Percentiles rank a stretch among this genome's conserved stretches.
Conservation (phyloP, 2,888 invertebrate genomes). For the Rutpela maculata region DNA sequence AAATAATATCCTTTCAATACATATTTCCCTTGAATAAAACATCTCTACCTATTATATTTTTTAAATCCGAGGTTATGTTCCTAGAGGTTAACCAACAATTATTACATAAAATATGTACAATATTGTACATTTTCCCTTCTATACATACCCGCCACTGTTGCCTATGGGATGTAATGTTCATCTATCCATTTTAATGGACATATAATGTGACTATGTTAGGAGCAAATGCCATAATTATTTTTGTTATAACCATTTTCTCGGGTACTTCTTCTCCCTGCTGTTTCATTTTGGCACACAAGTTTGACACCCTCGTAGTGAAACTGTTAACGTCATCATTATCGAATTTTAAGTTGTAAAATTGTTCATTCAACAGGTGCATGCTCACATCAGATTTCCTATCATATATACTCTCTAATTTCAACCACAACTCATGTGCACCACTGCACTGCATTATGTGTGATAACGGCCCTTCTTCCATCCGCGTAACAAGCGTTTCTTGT, state of each 20-base stretch:
- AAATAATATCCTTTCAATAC: no score
- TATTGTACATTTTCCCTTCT: no score
- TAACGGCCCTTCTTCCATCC: conserved; percentile 16
- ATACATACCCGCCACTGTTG: no score
- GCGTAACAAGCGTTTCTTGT: conserved; percentile 8
- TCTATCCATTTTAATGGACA: no score
- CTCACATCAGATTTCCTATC: conserved; percentile 37
- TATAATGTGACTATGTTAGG: conserved; percentile 41
- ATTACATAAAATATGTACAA: no score
- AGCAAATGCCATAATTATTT: conserved; percentile 49
- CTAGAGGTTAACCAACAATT: conserved; percentile 22
- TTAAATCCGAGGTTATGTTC: no score
- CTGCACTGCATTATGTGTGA: background rate
- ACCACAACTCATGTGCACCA: no score
- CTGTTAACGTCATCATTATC: background rate
- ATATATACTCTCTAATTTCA: background rate
- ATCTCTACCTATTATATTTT: no score
- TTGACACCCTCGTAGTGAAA: conserved; percentile 34
- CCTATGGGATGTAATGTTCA: no score
- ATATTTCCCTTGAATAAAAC: no score
- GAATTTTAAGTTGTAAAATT: background rate
- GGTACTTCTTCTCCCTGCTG: conserved; percentile 1
- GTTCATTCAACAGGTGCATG: background rate
- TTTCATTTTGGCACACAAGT: conserved; percentile 33
- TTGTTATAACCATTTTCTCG: conserved; percentile 40